Conservation (phyloP, 2,888 invertebrate genomes). For the Meta bourneti region DNA sequence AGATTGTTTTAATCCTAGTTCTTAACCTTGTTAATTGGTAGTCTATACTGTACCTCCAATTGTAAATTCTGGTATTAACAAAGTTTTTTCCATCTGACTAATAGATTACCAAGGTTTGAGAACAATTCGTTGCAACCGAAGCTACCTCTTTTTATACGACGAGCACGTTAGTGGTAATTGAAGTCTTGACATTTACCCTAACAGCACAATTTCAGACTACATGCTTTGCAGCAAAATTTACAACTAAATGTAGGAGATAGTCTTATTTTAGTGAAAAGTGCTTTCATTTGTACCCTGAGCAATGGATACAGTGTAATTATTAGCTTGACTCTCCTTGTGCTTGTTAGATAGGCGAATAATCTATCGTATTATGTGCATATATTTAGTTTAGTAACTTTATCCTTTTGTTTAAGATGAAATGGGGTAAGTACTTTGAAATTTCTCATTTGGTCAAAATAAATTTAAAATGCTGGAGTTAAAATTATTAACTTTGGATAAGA, state of each 20-base stretch:
- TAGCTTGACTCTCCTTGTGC: neutral
- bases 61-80: neutral
- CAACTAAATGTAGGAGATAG: neutral
- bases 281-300: neutral
- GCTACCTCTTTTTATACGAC: constrained; percentile 67
- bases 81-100: constrained; percentile 40
- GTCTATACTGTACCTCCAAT: neutral
- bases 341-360: neutral
- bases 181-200: constrained; percentile 34
- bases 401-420: too few relatives aligned
- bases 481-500: too few relatives aligned
- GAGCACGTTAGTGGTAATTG: constrained; percentile 49
- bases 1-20: neutral
- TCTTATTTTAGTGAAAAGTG: neutral
- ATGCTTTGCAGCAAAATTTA: constrained; percentile 12
- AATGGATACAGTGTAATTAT: neutral
- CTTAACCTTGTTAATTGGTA: neutral
- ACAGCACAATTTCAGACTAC: constrained; percentile 5
- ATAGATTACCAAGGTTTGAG: constrained; percentile 68
- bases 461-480: too few relatives aligned
- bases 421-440: too few relatives aligned
- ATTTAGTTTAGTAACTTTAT: too few relatives aligned
- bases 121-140: constrained; percentile 68
- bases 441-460: too few relatives aligned
- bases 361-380: too few relatives aligned